These are phyloP conservation scores for Lithophane leautieri DNA, from an alignment of 2,888 invertebrate genomes.

Conservation along the genomic window DNA sequence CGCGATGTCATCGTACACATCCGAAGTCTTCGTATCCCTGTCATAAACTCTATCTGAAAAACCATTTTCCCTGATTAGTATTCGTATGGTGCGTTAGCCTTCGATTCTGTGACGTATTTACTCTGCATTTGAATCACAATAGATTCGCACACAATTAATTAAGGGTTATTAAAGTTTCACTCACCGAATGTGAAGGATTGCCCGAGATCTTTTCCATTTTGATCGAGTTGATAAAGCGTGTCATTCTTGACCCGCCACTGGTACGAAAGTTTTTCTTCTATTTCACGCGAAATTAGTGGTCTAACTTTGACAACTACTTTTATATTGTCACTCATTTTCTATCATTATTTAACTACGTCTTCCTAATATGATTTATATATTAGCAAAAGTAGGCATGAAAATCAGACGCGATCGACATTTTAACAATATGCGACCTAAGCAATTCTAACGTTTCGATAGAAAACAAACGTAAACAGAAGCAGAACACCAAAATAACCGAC, in stretches of 20 bases:
- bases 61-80: constrained; percentile 47
- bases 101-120: constrained; percentile 60
- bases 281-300: constrained; percentile 92
- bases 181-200: constrained; percentile 83
- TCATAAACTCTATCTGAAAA: constrained; percentile 94
- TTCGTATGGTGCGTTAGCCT: constrained; percentile 52
- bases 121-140: constrained; percentile 66
- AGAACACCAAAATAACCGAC: constrained; percentile 80
- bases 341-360: constrained; percentile 63
- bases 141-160: constrained; percentile 36
- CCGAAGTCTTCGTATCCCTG: constrained; percentile 88
- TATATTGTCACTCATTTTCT: constrained; percentile 92
- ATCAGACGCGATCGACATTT: constrained; percentile 53
- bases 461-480: constrained; percentile 66
- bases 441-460: constrained; percentile 38
- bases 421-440: constrained; percentile 30
- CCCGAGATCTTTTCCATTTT: constrained; percentile 83
- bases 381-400: constrained; percentile 52
- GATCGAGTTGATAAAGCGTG: constrained; percentile 90
- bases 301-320: constrained; percentile 94
- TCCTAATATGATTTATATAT: constrained; percentile 55
- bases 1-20: constrained; percentile 92
- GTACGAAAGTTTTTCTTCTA: constrained; percentile 88
- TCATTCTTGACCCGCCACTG: constrained; percentile 92
- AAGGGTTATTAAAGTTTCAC: constrained; percentile 64